Base-by-base conservation (phyloP, 1,140 invertebrate species). In the Neoseiulus cucumeris region DNA sequence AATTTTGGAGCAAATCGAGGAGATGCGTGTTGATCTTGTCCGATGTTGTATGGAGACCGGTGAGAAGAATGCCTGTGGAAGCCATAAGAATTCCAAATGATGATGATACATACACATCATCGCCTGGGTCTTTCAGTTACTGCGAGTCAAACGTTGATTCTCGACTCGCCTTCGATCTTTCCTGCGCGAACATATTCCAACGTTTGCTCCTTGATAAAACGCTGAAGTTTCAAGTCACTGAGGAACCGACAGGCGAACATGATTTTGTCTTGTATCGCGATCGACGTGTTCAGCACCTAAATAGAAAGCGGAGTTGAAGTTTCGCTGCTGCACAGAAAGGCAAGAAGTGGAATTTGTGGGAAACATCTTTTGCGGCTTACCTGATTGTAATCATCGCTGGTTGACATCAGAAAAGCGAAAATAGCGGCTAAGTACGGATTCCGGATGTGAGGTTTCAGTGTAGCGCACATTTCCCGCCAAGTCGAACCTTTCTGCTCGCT, bases 391-490 rank as follows among this genome's bases (percentile, higher is more conserved):
- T 82, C 84, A 67, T 85, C 84, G 70, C 82, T 82, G 33, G 89
- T 83, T 45, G 85, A 83, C 0, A 89, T 89, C 12, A 96, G 80
- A 77, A 96, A 95, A 28, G 85, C 82, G 80, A 96, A 94, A 71
- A 92, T 86, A 1, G 89, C 89, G 71, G 88, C 80, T 41, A 97
- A 80, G 78, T 95, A 93, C 1, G 91, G 87, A 80, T 94, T 85
- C 5, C 80, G 80, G 25, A 96, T 79, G 71, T 86, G 83, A 68
- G 79, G 77, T 67, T 82, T 80, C 1, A 87, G 82, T 42, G 78
- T 79, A 0, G 79, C 78, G 72, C 88, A 91, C 68, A 84, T 85
- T 78, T 86, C 85, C 66, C 82, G 78, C 87, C 89, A 95, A 72
- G 91, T 79, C 1, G 84, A 83, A 70, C 81, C 85, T 73, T 65